phyloP scores from a whole-genome alignment of 2,888 invertebrate genomes.

The Drosophila maculinotata region DNA sequence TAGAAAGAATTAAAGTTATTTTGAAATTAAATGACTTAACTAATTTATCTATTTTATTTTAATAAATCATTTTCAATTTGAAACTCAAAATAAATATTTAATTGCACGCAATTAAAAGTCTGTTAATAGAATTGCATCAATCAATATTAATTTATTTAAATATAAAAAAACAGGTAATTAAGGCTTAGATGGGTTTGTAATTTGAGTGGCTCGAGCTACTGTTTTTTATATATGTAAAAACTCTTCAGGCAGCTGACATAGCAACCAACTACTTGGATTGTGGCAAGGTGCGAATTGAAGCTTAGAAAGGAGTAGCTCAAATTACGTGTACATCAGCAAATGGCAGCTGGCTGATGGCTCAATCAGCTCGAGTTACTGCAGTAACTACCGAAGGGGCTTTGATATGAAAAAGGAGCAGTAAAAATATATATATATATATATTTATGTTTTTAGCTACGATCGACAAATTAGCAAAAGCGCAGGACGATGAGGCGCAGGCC shows the following conservation, averaged over 20 bases:
- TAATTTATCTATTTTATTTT: too few relatives aligned
- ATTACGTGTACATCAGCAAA: slow-evolving; percentile 44
- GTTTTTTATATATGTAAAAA: background rate
- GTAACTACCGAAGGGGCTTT: slow-evolving; percentile 1
- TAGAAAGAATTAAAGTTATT: too few relatives aligned
- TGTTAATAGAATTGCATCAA: too few relatives aligned
- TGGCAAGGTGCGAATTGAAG: slow-evolving; percentile 60
- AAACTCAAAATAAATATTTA: too few relatives aligned
- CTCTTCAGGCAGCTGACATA: slow-evolving; percentile 25
- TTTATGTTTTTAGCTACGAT: slow-evolving; percentile 35
- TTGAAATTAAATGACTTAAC: too few relatives aligned
- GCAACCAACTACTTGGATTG: slow-evolving; percentile 4
- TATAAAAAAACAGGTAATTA: too few relatives aligned
- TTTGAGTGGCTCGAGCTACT: slow-evolving; percentile 37
- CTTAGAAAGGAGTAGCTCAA: slow-evolving; percentile 64
- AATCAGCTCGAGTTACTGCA: slow-evolving; percentile 65
- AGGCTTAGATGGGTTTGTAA: slow-evolving; percentile 26
- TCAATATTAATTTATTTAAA: too few relatives aligned
- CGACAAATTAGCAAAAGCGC: slow-evolving; percentile 56
- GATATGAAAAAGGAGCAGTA: slow-evolving; percentile 28
- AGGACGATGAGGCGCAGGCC: slow-evolving; percentile 37
- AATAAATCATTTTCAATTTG: too few relatives aligned
- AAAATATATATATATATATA: slow-evolving; percentile 5
- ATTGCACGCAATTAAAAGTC: too few relatives aligned
- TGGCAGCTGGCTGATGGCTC: slow-evolving; percentile 68